phyloP scores from a whole-genome alignment of 2,113 vertebrate genomes.

The Bungarus multicinctus region DNA sequence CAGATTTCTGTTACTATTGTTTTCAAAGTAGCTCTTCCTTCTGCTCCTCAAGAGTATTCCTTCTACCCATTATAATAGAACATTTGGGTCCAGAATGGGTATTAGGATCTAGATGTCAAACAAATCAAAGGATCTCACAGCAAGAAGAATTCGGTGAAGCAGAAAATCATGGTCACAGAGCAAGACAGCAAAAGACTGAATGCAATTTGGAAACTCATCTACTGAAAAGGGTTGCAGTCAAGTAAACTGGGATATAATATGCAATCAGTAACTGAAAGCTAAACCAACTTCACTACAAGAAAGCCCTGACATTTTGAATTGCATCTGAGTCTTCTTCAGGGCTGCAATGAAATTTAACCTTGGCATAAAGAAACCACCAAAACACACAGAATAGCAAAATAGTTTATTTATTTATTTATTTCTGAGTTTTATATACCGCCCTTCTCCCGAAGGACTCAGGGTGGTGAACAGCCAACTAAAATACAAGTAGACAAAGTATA shows the following conservation, averaged over 20 bases:
- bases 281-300: not conserved
- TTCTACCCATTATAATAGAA: not conserved
- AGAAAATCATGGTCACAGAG: not conserved
- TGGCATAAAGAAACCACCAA: not conserved
- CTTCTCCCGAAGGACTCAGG: no score
- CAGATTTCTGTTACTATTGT: no score
- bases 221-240: not conserved
- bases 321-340: not conserved
- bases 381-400: not conserved
- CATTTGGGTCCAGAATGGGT: not conserved
- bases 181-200: not conserved
- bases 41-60: not conserved
- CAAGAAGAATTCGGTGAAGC: not conserved
- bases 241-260: not conserved
- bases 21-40: not conserved
- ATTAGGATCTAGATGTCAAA: not conserved
- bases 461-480: no score
- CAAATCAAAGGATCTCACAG: not conserved
- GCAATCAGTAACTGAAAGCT: not conserved
- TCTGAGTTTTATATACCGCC: no score
- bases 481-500: no score
- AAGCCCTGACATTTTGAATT: not conserved
- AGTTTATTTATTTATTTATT: no score
- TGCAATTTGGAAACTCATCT: not conserved
- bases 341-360: not conserved